Base-by-base conservation (phyloP, 2,888 invertebrate genomes). In the Pyrrhosoma nymphula region DNA sequence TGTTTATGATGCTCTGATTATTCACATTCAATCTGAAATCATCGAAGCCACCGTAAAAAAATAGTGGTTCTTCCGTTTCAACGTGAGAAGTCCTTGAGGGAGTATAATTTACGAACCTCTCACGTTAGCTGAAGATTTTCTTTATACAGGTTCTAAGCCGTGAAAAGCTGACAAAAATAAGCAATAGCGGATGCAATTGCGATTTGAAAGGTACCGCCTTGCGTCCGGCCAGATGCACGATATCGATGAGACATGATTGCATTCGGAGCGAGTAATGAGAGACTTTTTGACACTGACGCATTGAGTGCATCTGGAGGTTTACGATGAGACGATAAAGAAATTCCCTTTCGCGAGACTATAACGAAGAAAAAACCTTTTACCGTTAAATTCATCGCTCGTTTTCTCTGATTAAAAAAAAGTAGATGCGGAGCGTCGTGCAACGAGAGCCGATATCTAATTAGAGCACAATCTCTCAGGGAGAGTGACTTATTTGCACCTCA, bases 281-380 rank as follows among this genome's bases (percentile, higher is more conserved):
- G 82, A 82, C 82, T 82, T 82, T 82, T 82, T 35, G 82, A 82
- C 82, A 82, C 82, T 35, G 82, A 82, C 82, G 82, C 82, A 82
- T 82, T 16, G 18, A 35, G 35, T 35, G 35, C 30, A 35, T 35
- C 82, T 16, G 16, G 35, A 35, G 14, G 82, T 82, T 82, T 82
- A 30, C 82, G 82, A 82, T 82, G 82, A 35, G 30, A 82, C 3
- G 82, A 35, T 82, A 82, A 82, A 82, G 16, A 16, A 16, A 35
- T 18, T 35, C n/a, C 35, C 82, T 82, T 35, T 82, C 82, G 18
- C 82, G 35, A 30, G 30, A 23, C 82, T 35, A 82, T 35, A 35
- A 82, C 16, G n/a, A 35, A 30, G 14, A 60, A 14, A 60, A 47
- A 60, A 60, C 1, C 3, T 56, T 35, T 12, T 26, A 82, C 82